A percentile compares a stretch with the other conserved stretches of the same genome.
phyloP scores from a whole-genome alignment of 2,113 vertebrate genomes.

The Mirza zaza region DNA sequence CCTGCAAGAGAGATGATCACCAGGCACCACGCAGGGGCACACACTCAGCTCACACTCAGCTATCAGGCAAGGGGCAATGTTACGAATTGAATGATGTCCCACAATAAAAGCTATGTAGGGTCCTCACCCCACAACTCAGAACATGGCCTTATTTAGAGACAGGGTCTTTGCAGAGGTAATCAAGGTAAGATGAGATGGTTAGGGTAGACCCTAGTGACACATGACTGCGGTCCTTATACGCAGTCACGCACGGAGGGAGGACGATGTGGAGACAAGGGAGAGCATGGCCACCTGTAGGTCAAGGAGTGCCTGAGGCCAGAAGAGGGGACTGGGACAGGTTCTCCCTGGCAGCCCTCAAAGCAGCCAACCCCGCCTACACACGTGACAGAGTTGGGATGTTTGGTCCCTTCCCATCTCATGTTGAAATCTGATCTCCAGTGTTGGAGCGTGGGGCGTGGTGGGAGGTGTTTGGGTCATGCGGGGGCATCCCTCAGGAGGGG shows the following conservation, averaged over 20 bases:
- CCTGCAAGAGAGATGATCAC: neutral
- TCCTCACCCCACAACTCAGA: neutral
- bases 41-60: rapidly evolving
- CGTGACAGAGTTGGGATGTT: too few relatives aligned
- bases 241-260: neutral
- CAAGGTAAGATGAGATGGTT: neutral
- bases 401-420: too few relatives aligned
- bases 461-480: too few relatives aligned
- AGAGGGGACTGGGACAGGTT: neutral
- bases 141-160: neutral
- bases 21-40: neutral
- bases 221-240: neutral
- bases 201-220: neutral
- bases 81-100: neutral
- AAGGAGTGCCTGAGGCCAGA: neutral
- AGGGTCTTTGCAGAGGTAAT: neutral
- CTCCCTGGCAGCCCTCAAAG: too few relatives aligned
- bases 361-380: too few relatives aligned
- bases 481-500: too few relatives aligned
- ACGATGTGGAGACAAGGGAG: neutral
- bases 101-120: neutral
- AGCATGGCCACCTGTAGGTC: neutral
- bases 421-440: too few relatives aligned
- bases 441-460: too few relatives aligned
- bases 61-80: neutral